Evolutionary conservation across 2,888 invertebrate genomes (phyloP).

Genomic region (Eubasilissa splendida): DNA sequence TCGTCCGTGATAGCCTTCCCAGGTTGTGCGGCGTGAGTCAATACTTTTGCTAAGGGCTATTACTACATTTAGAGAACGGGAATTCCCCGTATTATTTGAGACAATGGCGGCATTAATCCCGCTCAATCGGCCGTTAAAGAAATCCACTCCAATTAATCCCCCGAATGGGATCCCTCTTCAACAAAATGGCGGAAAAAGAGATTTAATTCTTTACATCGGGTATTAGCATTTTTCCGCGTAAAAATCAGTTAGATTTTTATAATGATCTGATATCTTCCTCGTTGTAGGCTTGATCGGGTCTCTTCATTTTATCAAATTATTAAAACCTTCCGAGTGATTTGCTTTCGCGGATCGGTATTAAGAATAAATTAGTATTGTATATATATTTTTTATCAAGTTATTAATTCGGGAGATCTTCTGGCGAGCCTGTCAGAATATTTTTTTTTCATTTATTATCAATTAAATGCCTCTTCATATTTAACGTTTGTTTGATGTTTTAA

Average conservation of each 20-base stretch:
- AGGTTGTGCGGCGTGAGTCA: no score
- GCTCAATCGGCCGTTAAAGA: constrained; percentile 40
- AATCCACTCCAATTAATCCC: constrained; percentile 38
- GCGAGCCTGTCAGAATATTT: no score
- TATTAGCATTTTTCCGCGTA: constrained; percentile 16
- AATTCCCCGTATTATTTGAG: constrained; percentile 21
- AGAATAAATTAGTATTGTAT: no score
- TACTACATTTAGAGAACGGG: no score
- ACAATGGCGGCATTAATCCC: constrained; percentile 39
- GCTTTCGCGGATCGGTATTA: no score
- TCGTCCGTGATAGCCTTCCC: no score
- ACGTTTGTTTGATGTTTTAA: no score
- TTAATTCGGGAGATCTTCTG: no score
- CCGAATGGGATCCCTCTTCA: constrained; percentile 12
- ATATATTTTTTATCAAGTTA: no score
- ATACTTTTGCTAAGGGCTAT: no score
- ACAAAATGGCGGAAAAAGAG: constrained; percentile 5
- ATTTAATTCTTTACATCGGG: constrained; percentile 5
- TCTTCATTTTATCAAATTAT: neutral
- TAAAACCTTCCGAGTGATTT: neutral
- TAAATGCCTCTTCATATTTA: no score
- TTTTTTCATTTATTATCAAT: no score
- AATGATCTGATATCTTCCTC: constrained; percentile 15
- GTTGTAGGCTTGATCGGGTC: constrained; percentile 9
- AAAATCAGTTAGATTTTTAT: constrained; percentile 11